Base-by-base conservation (phyloP, 1,140 invertebrate species). In the Zaprionus davidi region DNA sequence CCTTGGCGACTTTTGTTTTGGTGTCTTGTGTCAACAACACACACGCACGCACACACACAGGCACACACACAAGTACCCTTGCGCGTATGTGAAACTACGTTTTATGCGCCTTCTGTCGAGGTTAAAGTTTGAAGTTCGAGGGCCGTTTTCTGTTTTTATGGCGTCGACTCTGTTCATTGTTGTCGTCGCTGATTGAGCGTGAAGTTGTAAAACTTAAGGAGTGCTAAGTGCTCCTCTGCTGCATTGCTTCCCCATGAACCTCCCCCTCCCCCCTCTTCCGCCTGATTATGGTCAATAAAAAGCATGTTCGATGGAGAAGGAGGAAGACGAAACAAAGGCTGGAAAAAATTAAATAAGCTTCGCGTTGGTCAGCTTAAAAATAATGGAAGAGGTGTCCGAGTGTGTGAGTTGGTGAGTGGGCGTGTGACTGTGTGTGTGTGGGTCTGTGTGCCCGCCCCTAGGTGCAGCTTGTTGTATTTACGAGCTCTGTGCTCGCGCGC, bases 151-250 rank as follows among this genome's bases (percentile, higher is more conserved):
- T 11, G 75, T 58, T 76, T 87, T 88, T 79, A 90, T 85, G 70
- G 66, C 64, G 51, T 63, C 53, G n/a, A 6, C 41, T n/a, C 41
- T n/a, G 66, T 68, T 66, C 58, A 69, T 59, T 38, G 63, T 55
- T 69, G 57, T 69, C 56, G 28, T 68, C 69, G 64, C 78, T 81
- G 72, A 88, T 90, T 88, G 85, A 81, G 85, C 86, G 85, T 90
- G 79, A 88, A 90, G 85, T 90, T 90, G 86, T 88, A 75, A 88
- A 90, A 90, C 82, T 90, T 90, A 90, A 90, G 85, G 86, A 90
- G 86, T 90, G 86, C 86, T 85, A 90, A 90, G 85, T 90, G 85
- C 79, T 74, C n/a, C 7, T 34, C 46, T 20, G 22, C 53, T 41
- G 38, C 28, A 22, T 49, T 20, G 28, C 17, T 15, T 12, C 9